Evolutionary conservation across 2,888 invertebrate genomes (phyloP).

Genomic region (Pseudeuparius sepicola): DNA sequence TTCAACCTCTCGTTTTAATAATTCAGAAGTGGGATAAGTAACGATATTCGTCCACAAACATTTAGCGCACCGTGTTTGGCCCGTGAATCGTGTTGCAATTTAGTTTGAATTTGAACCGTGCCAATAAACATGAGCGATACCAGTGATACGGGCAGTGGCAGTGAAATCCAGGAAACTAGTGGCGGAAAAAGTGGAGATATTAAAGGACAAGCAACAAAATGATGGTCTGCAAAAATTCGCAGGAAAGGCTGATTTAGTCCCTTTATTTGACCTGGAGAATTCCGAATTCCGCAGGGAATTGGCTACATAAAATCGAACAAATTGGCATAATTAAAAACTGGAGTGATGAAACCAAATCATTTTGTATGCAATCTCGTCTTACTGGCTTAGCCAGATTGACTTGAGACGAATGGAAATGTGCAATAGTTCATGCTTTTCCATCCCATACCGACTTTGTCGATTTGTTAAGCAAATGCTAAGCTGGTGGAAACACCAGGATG

Average conservation of each 20-base stretch:
- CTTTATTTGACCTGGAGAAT: constrained; percentile 13
- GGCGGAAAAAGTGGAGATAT: no score
- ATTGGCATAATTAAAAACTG: constrained; percentile 13
- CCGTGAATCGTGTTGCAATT: no score
- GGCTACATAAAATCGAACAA: constrained; percentile 20
- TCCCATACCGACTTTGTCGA: not conserved
- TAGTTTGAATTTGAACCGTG: no score
- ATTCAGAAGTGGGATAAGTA: no score
- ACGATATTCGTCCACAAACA: no score
- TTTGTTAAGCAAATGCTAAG: constrained; percentile 6
- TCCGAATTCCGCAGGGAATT: constrained; percentile 11
- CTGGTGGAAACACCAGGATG: constrained; percentile 7
- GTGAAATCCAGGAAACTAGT: no score
- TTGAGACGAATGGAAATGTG: constrained; percentile 11
- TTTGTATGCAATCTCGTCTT: constrained; percentile 5
- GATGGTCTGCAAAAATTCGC: not conserved
- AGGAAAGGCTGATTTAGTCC: constrained; percentile 12
- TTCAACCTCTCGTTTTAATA: no score
- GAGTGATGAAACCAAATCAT: constrained; percentile 6
- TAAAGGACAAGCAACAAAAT: no score
- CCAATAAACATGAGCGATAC: no score
- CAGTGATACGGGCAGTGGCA: no score
- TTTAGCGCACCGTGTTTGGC: no score
- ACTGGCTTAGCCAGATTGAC: constrained; percentile 9
- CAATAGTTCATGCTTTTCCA: constrained; percentile 11